Conservation (phyloP, 2,113 vertebrate genomes). For the Urocitellus parryii region DNA sequence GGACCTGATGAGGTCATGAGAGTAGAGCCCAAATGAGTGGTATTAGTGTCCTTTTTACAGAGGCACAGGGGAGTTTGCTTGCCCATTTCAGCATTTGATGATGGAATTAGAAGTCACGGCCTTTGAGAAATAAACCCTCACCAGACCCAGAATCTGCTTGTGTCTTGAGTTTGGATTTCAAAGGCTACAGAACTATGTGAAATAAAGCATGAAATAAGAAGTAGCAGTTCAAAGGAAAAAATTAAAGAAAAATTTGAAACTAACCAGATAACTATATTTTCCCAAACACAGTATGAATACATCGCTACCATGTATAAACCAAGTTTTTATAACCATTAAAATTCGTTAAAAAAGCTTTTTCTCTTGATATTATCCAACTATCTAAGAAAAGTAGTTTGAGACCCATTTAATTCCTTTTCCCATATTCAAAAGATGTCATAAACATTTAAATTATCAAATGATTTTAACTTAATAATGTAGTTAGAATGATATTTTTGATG, state of each 20-base stretch:
- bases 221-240: not conserved
- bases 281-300: not conserved
- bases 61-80: not conserved
- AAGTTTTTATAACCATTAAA: not conserved
- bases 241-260: not conserved
- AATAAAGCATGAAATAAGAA: not conserved
- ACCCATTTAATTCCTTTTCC: not conserved
- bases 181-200: not conserved
- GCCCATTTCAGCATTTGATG: not conserved
- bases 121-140: not conserved
- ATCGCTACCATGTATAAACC: not conserved
- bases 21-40: not conserved
- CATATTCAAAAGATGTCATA: not conserved
- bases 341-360: not conserved
- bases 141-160: not conserved
- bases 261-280: not conserved
- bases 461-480: not conserved
- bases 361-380: not conserved
- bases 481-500: not conserved
- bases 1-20: too few species aligned
- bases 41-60: not conserved
- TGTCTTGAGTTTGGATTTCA: not conserved
- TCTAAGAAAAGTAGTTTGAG: not conserved
- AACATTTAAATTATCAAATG: not conserved
- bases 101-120: not conserved